Conservation (phyloP, 1,140 invertebrate genomes). For the Formica exsecta region DNA sequence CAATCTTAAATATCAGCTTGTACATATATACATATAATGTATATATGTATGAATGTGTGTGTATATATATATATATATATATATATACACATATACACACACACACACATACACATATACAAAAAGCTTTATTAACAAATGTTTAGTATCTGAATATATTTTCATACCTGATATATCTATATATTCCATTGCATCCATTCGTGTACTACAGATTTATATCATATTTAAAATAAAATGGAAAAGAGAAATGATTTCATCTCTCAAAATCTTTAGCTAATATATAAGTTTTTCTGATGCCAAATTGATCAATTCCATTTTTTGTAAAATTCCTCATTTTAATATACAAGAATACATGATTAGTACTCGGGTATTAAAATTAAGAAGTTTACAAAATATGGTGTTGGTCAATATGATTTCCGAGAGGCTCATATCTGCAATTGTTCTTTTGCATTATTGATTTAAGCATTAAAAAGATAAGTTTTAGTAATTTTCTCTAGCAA, state of each 20-base stretch:
- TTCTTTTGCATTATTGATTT: background rate
- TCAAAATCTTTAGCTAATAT: too few relatives aligned
- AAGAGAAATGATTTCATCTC: too few relatives aligned
- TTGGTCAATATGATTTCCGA: background rate
- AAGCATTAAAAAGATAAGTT: background rate
- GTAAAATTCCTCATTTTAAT: too few relatives aligned
- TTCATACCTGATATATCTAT: background rate
- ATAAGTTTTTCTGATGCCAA: too few relatives aligned
- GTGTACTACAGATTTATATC: too few relatives aligned
- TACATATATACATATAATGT: conserved; percentile 56
- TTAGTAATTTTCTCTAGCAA: background rate
- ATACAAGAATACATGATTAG: too few relatives aligned
- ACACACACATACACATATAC: background rate
- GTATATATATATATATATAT: background rate
- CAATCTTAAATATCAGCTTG: conserved; percentile 50
- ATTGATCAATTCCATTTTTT: too few relatives aligned
- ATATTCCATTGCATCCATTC: too few relatives aligned
- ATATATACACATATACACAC: background rate
- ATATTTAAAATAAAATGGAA: too few relatives aligned
- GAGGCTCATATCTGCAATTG: background rate
- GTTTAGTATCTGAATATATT: too few relatives aligned
- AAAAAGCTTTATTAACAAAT: conserved; percentile 31
- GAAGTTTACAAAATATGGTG: too few relatives aligned
- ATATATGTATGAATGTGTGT: background rate
- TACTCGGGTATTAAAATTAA: too few relatives aligned